phyloP scores from a whole-genome alignment of 1,140 invertebrate genomes.

The Lucilia cuprina region DNA sequence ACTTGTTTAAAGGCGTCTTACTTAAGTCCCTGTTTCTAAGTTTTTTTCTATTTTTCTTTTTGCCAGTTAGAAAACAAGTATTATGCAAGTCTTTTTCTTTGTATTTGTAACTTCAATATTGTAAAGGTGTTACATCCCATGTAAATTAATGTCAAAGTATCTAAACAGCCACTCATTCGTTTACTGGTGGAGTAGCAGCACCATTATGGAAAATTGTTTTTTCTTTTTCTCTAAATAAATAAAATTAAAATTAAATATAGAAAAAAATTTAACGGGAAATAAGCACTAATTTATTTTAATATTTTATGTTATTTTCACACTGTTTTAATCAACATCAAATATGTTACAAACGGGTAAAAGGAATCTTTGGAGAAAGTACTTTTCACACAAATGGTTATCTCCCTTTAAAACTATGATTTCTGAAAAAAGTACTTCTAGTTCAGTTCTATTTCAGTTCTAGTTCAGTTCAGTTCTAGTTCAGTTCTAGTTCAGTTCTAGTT shows the following conservation, averaged over 20 bases:
- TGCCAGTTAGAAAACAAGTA: neutral
- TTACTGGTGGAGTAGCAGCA: neutral
- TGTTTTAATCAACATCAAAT: too few species aligned
- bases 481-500: too few species aligned
- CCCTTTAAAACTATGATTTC: too few species aligned
- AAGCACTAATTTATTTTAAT: neutral
- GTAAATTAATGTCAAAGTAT: neutral
- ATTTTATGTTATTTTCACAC: neutral
- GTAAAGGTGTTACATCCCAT: neutral
- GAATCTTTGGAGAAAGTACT: too few species aligned
- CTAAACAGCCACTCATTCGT: neutral
- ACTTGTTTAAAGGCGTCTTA: neutral
- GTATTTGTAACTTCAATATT: neutral
- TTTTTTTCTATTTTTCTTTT: too few species aligned
- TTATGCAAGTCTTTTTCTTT: neutral
- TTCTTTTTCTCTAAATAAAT: too few species aligned
- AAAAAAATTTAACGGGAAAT: neutral
- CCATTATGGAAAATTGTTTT: neutral
- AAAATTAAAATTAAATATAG: neutral
- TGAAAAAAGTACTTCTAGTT: too few species aligned
- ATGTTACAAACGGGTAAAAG: too few species aligned
- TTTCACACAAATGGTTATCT: too few species aligned
- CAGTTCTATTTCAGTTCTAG: too few species aligned
- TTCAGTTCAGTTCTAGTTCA: too few species aligned
- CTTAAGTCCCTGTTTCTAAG: too few species aligned